Percentiles rank a stretch among this genome's conserved stretches.
Evolutionary conservation across 1,140 invertebrate species (phyloP).

Genomic region (Pygmarrhopalites habei): DNA sequence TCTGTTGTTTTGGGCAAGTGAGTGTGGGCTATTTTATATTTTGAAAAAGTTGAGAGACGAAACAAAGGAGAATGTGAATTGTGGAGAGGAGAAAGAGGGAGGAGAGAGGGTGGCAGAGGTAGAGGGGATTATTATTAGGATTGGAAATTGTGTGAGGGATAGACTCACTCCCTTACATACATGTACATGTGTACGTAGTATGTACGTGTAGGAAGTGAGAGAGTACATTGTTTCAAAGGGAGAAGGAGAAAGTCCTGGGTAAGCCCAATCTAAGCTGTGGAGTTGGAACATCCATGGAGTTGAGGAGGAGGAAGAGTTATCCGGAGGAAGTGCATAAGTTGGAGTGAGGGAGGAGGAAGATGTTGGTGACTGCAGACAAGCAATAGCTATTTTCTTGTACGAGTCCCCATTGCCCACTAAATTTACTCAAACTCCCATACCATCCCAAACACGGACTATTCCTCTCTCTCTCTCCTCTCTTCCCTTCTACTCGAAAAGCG

Average conservation of each 20-base stretch:
- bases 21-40: too few relatives aligned
- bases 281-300: neutral
- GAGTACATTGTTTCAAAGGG: neutral
- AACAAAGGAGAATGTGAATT: too few relatives aligned
- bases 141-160: too few relatives aligned
- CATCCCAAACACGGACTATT: constrained; percentile 1
- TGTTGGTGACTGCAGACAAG: constrained; percentile 28
- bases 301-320: neutral
- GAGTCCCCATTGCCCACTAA: constrained; percentile 39
- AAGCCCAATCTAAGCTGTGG: neutral
- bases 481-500: neutral
- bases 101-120: too few relatives aligned
- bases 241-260: neutral
- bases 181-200: neutral
- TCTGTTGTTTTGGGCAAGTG: too few relatives aligned
- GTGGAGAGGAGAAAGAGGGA: too few relatives aligned
- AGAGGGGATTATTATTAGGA: too few relatives aligned
- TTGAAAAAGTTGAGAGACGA: too few relatives aligned
- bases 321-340: constrained; percentile 2
- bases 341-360: constrained; percentile 1
- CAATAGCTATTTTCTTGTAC: constrained; percentile 40
- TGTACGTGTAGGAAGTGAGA: neutral
- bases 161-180: too few relatives aligned
- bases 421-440: constrained; percentile 32
- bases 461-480: neutral